Evolutionary conservation across 1,140 invertebrate genomes (phyloP), one percentile per base, ranked within the genome.

Genomic region (Phortica variegata): DNA sequence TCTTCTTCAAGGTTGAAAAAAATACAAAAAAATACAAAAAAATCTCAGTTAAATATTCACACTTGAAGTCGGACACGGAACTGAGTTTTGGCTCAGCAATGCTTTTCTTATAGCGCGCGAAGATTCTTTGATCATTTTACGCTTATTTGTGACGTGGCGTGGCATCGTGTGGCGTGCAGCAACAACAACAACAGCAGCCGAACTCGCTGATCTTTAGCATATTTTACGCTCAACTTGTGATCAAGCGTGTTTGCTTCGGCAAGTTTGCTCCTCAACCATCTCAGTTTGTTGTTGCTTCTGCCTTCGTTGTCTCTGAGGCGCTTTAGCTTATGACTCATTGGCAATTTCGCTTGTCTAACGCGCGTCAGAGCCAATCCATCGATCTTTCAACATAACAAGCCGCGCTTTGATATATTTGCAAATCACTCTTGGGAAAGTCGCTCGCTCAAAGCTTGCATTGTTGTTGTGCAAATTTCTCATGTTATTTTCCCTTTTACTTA

Each of bases 51-150:
- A n/a, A n/a, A n/a, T n/a, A n/a, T n/a, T n/a, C n/a, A n/a, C n/a
- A n/a, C n/a, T n/a, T n/a, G n/a, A n/a, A n/a, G n/a, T n/a, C n/a
- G n/a, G n/a, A n/a, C n/a, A n/a, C n/a, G n/a, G n/a, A n/a, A n/a
- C n/a, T n/a, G n/a, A n/a, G 23, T 26, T 26, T 5, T 26, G 23
- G 5, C 5, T 26, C 10, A 10, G 43, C 10, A 12, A 8, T 23
- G 47, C 42, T 42, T 6, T 59, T 54, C 49, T 48, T 41, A 65
- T 62, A 60, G 54, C 66, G 66, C 66, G 66, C 66, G 66, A 71
- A 71, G 66, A 71, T 66, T 71, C 66, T 71, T 71, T 71, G 66
- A 71, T 71, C 66, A 71, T 71, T 71, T 71, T 63, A 71, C 60
- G 66, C 66, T 71, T 39, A 66, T 61, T 65, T 70, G 41, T 16